Evolutionary conservation across 2,888 invertebrate genomes (phyloP).

Genomic region (Lithophane ornitopus): DNA sequence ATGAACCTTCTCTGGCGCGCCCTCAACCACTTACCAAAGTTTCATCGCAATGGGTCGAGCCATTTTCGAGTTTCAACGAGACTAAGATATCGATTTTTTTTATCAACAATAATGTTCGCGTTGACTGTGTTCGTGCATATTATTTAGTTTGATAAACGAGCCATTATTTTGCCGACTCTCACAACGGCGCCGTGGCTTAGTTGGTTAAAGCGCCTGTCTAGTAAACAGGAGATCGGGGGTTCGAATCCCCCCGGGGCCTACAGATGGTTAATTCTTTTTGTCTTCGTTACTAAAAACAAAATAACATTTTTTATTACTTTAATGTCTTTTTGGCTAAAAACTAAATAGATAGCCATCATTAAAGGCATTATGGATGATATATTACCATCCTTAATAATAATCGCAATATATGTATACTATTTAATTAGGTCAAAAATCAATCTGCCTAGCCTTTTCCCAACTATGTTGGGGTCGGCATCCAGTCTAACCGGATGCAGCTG

Average conservation of each 20-base stretch:
- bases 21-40: too few relatives aligned
- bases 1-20: too few relatives aligned
- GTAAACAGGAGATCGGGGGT: conserved; percentile 91
- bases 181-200: conserved; percentile 90
- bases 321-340: conserved; percentile 4
- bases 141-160: conserved; percentile 35
- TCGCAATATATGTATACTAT: background rate
- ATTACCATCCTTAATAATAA: background rate
- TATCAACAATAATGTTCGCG: too few relatives aligned
- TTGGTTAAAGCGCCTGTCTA: conserved; percentile 91
- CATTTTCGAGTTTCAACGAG: too few relatives aligned
- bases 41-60: too few relatives aligned
- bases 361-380: background rate
- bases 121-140: background rate
- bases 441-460: too few relatives aligned
- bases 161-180: conserved; percentile 65
- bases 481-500: too few relatives aligned
- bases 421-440: too few relatives aligned
- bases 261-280: conserved; percentile 40
- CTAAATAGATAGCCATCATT: background rate
- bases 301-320: background rate
- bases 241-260: conserved; percentile 91
- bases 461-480: too few relatives aligned
- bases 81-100: too few relatives aligned
- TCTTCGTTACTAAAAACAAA: background rate